Conservation (phyloP, 1,140 invertebrate species). For the Diabrotica undecimpunctata region DNA sequence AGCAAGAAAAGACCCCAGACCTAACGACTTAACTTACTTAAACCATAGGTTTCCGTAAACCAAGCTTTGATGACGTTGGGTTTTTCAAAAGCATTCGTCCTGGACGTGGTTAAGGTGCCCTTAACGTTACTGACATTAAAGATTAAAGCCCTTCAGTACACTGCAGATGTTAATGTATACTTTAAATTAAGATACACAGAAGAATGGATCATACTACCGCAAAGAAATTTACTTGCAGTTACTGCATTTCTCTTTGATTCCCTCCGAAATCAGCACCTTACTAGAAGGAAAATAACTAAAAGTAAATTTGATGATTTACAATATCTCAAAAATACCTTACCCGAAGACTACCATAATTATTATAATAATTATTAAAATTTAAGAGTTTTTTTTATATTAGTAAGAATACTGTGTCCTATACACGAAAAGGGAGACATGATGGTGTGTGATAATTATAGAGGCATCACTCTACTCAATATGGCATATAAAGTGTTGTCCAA, state of each 20-base stretch:
- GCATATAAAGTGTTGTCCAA: too few species aligned
- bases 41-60: slow-evolving; percentile 10
- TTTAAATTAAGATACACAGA: slow-evolving; percentile 21
- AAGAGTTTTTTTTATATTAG: not conserved
- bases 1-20: slow-evolving; percentile 9
- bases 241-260: too few species aligned
- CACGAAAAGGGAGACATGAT: too few species aligned
- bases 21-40: slow-evolving; percentile 14
- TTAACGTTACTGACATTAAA: slow-evolving; percentile 19
- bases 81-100: slow-evolving; percentile 18
- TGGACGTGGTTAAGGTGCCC: slow-evolving; percentile 15
- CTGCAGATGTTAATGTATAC: slow-evolving; percentile 9
- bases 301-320: slow-evolving; percentile 16
- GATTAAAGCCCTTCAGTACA: slow-evolving; percentile 16
- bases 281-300: slow-evolving; percentile 6
- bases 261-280: slow-evolving; percentile 3
- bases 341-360: not conserved
- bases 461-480: too few species aligned
- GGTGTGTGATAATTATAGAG: too few species aligned
- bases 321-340: slow-evolving; percentile 9
- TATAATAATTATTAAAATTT: too few species aligned
- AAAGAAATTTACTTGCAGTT: slow-evolving; percentile 1
- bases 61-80: slow-evolving; percentile 12
- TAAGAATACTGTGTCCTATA: not conserved
- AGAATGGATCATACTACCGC: slow-evolving; percentile 13